Percentiles rank a stretch among this genome's conserved stretches.
These are phyloP conservation scores for Phocides pigmalion DNA, from an alignment of 1,140 invertebrate species.

Conservation along the genomic window DNA sequence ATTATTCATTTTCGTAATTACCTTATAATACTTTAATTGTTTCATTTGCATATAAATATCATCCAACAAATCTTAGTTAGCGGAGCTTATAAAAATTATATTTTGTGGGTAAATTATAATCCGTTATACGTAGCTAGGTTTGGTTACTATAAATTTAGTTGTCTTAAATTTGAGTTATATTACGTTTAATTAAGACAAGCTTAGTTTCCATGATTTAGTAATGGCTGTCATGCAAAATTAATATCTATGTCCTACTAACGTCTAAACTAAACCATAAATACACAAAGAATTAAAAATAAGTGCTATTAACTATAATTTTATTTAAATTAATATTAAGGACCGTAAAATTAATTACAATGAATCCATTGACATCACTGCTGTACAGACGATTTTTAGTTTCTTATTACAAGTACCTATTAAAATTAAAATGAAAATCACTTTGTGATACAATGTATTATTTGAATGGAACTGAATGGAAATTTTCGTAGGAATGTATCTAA, in stretches of 20 bases:
- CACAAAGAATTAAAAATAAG: slow-evolving; percentile 2
- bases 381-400: background rate
- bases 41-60: slow-evolving; percentile 29
- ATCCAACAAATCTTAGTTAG: slow-evolving; percentile 24
- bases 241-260: slow-evolving; percentile 14
- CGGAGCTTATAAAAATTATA: slow-evolving; percentile 15
- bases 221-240: slow-evolving; percentile 22
- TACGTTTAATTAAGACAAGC: slow-evolving; percentile 17
- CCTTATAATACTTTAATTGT: slow-evolving; percentile 33
- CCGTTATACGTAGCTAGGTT: slow-evolving; percentile 17
- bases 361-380: background rate
- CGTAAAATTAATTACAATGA: slow-evolving; percentile 20
- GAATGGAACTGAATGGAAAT: no score
- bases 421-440: no score
- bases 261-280: slow-evolving; percentile 10
- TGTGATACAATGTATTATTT: no score
- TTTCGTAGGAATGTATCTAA: no score
- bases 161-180: slow-evolving; percentile 16
- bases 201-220: slow-evolving; percentile 21
- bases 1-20: slow-evolving; percentile 28
- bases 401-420: background rate
- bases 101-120: slow-evolving; percentile 31
- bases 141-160: slow-evolving; percentile 5
- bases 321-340: slow-evolving; percentile 12
- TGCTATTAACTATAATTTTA: slow-evolving; percentile 14